phyloP scores from a whole-genome alignment of 2,797 vertebrate genomes.

The Epinephelus malabaricus region DNA sequence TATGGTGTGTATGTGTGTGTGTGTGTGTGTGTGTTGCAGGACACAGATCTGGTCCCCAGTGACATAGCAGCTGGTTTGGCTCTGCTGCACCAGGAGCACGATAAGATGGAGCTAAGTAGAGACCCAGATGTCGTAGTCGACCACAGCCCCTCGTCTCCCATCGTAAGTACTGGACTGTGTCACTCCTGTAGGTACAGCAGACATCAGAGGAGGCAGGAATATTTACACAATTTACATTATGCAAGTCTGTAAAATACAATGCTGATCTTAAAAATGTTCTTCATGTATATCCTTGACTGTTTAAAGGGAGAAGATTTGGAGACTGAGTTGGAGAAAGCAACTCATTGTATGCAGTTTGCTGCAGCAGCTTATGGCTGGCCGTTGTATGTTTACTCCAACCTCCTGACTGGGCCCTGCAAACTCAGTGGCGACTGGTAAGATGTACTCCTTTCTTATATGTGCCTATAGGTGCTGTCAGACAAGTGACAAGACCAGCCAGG shows the following conservation, averaged over 20 bases:
- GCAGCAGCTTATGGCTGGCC: conserved; percentile 97
- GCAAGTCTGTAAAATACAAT: neutral
- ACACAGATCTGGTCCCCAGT: conserved; percentile 96
- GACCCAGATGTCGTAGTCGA: conserved; percentile 86
- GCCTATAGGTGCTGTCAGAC: neutral
- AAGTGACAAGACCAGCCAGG: neutral
- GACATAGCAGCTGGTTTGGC: conserved; percentile 96
- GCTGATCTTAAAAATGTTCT: neutral
- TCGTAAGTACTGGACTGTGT: conserved; percentile 82
- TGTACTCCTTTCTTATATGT: fast-evolving
- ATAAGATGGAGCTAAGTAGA: conserved; percentile 88
- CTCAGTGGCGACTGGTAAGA: conserved; percentile 93
- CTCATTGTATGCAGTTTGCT: conserved; percentile 95
- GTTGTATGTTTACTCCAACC: conserved; percentile 92
- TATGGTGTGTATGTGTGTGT: neutral
- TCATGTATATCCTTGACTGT: neutral
- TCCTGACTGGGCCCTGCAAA: conserved; percentile 90
- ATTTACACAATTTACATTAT: no score
- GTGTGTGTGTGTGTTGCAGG: conserved; percentile 84
- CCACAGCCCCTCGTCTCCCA: conserved; percentile 85
- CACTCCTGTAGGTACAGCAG: neutral
- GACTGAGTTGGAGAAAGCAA: conserved; percentile 90
- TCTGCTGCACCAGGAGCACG: conserved; percentile 96
- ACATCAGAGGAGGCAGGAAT: neutral
- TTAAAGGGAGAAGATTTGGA: conserved; percentile 90